Conservation (phyloP, 2,797 vertebrate genomes). For the Saxicola maurus region DNA sequence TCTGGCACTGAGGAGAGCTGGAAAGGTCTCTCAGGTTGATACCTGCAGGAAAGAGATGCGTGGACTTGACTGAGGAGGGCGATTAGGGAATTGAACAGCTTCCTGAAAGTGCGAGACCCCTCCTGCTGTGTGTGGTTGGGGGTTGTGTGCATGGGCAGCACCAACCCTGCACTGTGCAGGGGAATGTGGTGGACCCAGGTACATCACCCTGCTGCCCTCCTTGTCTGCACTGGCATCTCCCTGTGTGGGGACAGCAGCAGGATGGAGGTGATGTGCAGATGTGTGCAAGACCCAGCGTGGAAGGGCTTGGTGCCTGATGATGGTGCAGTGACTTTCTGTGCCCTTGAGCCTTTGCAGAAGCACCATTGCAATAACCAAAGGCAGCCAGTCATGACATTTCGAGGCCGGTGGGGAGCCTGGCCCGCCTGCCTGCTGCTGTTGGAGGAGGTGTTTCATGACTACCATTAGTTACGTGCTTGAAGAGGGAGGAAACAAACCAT, state of each 20-base stretch:
- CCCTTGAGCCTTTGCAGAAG: not conserved
- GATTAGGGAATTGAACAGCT: not conserved
- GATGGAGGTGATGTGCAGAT: not conserved
- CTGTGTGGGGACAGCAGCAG: fast-evolving
- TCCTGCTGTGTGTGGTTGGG: fast-evolving
- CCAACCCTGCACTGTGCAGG: fast-evolving
- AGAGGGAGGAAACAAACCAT: conserved; percentile 55
- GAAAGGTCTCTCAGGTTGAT: not conserved
- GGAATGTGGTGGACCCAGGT: not conserved
- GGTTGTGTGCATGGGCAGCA: fast-evolving
- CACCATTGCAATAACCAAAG: not conserved
- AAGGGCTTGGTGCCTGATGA: not conserved
- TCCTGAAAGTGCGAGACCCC: not conserved
- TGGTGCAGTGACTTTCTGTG: not conserved
- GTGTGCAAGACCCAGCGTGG: not conserved
- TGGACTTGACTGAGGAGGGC: not conserved
- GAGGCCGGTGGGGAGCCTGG: not conserved
- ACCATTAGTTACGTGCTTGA: conserved; percentile 20
- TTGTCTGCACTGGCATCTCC: not conserved
- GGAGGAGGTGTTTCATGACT: conserved; percentile 52
- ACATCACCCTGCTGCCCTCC: not conserved
- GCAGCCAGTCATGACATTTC: conserved; percentile 5
- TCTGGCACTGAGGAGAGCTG: not conserved
- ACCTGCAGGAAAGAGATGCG: not conserved
- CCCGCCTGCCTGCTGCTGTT: not conserved